Conservation (phyloP, 2,797 vertebrate species). For the Gymnoscopelus microlampas region DNA sequence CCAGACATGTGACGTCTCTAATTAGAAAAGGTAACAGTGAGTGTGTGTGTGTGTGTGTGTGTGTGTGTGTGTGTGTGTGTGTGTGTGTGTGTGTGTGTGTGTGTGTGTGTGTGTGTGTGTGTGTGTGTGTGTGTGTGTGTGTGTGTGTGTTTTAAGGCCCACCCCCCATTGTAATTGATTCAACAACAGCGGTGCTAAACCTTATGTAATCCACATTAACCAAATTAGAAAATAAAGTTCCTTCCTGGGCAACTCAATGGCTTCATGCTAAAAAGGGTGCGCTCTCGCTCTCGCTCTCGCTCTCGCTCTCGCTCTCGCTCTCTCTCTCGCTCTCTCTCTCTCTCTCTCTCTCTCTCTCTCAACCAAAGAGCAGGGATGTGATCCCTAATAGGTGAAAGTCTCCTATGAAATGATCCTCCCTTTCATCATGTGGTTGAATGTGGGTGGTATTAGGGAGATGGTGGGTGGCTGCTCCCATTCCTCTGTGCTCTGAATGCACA, state of each 20-base stretch:
- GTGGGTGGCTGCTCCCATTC: background rate
- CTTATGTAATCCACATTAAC: slow-evolving; percentile 64
- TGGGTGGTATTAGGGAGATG: background rate
- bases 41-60: slow-evolving; percentile 36
- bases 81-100: no score
- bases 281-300: slow-evolving; percentile 14
- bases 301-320: background rate
- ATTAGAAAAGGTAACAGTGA: slow-evolving; percentile 53
- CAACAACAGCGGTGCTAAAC: slow-evolving; percentile 56
- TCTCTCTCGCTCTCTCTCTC: slow-evolving; percentile 5
- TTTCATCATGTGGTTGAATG: background rate
- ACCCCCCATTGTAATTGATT: slow-evolving; percentile 46
- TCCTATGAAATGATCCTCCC: slow-evolving; percentile 4
- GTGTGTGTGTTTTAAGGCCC: no score
- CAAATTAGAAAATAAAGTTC: slow-evolving; percentile 57
- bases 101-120: no score
- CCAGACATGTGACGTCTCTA: slow-evolving; percentile 42
- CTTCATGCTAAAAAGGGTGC: slow-evolving; percentile 18
- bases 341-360: slow-evolving; percentile 10
- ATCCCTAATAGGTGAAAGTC: slow-evolving; percentile 2
- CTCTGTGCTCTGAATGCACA: no score
- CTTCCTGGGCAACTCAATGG: slow-evolving; percentile 46
- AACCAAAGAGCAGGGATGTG: background rate
- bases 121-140: no score
- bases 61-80: background rate